These are phyloP conservation scores for Radopholus similis DNA, from an alignment of 1,140 invertebrate genomes.

Conservation along the genomic window DNA sequence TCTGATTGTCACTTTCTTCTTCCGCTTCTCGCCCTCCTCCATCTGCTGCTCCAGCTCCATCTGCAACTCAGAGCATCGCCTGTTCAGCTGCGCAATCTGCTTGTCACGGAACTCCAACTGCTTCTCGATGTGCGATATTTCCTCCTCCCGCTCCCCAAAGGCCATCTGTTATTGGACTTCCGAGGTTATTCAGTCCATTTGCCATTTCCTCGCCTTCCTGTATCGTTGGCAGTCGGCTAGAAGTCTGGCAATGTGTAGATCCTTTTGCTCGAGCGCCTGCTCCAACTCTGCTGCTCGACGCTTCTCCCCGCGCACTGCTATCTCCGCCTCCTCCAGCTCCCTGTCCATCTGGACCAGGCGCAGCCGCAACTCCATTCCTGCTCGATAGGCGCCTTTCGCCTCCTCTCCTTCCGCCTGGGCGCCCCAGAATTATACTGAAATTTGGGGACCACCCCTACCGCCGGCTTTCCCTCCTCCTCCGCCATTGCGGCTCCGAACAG, in stretches of 20 bases:
- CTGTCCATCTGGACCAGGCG: constrained; percentile 44
- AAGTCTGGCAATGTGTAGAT: constrained; percentile 19
- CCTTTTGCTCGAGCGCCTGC: constrained; percentile 18
- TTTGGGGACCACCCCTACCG: too few species aligned
- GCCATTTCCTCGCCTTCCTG: constrained; percentile 14
- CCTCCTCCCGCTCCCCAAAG: constrained; percentile 42
- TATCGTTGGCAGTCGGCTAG: constrained; percentile 19
- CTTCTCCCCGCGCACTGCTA: constrained; percentile 27
- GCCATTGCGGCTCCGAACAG: constrained; percentile 38
- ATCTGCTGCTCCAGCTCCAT: constrained; percentile 43
- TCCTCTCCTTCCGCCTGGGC: neutral
- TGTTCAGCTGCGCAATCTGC: constrained; percentile 47
- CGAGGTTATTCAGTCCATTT: neutral
- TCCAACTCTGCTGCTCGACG: constrained; percentile 15
- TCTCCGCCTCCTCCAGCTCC: constrained; percentile 32
- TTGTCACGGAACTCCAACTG: constrained; percentile 51
- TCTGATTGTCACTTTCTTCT: neutral
- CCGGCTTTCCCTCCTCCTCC: neutral
- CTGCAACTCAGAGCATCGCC: constrained; percentile 50
- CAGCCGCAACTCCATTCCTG: constrained; percentile 40
- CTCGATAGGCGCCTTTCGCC: constrained; percentile 30
- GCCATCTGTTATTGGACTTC: constrained; percentile 29
- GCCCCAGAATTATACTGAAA: neutral
- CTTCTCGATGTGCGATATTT: constrained; percentile 42
- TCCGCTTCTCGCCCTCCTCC: constrained; percentile 6